These are phyloP conservation scores for Erethizon dorsatum DNA, from an alignment of 2,797 vertebrate genomes.

Conservation along the genomic window DNA sequence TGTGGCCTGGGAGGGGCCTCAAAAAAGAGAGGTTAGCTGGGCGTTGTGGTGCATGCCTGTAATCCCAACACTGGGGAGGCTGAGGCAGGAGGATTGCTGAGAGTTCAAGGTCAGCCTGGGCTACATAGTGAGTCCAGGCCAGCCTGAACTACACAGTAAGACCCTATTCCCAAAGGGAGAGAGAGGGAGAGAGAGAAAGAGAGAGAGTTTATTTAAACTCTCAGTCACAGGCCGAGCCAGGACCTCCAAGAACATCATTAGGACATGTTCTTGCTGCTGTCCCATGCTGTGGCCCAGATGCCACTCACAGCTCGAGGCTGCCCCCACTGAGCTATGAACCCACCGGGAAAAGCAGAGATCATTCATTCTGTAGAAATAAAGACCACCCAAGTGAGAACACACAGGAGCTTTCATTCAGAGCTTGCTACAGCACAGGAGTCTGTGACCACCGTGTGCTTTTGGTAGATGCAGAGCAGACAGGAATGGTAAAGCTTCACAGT, in stretches of 20 bases:
- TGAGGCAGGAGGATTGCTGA: not conserved
- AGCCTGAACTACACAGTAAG: not conserved
- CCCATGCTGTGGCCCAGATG: not conserved
- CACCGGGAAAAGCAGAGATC: not conserved
- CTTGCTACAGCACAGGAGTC: not conserved
- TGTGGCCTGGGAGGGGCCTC: not conserved
- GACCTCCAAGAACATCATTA: not conserved
- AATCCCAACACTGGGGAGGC: not conserved
- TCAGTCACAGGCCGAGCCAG: not conserved
- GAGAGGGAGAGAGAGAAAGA: no score
- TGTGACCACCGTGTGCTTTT: slow-evolving; percentile 3
- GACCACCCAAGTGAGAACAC: slow-evolving; percentile 3
- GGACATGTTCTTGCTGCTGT: not conserved
- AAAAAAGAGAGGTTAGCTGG: not conserved
- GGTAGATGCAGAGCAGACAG: not conserved
- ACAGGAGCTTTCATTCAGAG: not conserved
- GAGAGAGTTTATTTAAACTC: not conserved
- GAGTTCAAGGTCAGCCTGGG: not conserved
- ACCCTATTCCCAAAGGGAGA: no score
- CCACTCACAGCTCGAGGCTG: not conserved
- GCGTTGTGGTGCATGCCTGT: not conserved
- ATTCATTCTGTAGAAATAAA: not conserved
- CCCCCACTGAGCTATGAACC: not conserved
- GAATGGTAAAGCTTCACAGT: not conserved
- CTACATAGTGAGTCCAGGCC: no score